Evolutionary conservation across 2,797 vertebrate species (phyloP), one percentile per base, ranked within the genome.

Genomic region (Coendou prehensilis): DNA sequence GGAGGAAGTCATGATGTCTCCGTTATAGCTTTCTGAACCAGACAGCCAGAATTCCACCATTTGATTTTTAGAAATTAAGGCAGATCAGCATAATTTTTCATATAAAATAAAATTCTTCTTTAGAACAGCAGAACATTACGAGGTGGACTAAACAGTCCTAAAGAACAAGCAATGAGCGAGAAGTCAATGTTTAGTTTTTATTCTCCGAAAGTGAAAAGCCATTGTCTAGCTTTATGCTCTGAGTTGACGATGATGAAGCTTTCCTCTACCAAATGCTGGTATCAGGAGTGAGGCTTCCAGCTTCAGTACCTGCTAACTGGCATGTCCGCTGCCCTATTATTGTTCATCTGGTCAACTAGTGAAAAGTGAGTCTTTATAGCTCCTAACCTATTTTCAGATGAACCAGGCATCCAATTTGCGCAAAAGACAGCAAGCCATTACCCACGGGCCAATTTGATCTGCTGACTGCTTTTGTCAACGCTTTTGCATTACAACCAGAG

Each of bases 91-190:
- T 47, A 37, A 61, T 26, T 95, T 71, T 86, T 91, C 57, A 82
- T 63, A 57, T 63, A 80, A 80, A 88, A 86, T 78, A 61, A 94
- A 91, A 89, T 87, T 94, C 52, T 78, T 30, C 64, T 57, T 92
- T 87, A 84, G 89, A 75, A 86, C 17, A 91, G 57, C 11, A 85
- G 67, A 90, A 64, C 57, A 87, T 56, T 20, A 87, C 76, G 30
- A 92, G 17, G 64, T 73, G 11, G 20, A 79, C 69, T 57, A 57
- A 61, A 52, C 1, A 69, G 20, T 69, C 56, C 57, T 37, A 54
- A 79, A 82, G 75, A 81, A 90, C 9, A 73, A 67, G 41, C 14
- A 71, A 4, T 50, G 56, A 20, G 13, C 41, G 63, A 93, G 67
- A 63, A 26, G 50, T 5, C 26, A 30, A 63, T 67, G 41, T 20